phyloP scores from a whole-genome alignment of 1,140 invertebrate genomes.

The Hormaphis cornu region DNA sequence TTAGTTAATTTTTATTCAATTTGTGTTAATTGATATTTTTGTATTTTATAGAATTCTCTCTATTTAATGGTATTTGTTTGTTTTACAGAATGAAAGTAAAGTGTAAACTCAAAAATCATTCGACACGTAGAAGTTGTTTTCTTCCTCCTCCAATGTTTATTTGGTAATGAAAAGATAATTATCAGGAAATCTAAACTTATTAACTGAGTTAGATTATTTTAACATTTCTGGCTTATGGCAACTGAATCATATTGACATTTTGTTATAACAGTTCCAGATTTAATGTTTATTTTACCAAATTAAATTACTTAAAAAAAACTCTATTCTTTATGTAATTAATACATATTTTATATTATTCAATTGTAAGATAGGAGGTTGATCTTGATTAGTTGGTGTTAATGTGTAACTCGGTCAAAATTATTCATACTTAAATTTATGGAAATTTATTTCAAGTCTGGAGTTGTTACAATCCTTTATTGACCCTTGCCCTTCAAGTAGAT shows the following conservation, averaged over 20 bases:
- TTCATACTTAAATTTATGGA: not conserved
- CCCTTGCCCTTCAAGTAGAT: not conserved
- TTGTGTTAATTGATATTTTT: not conserved
- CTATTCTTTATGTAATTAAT: no score
- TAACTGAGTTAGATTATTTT: not conserved
- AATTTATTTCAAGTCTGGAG: not conserved
- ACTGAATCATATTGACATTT: not conserved
- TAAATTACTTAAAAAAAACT: not conserved
- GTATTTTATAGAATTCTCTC: not conserved
- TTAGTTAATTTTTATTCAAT: constrained; percentile 15
- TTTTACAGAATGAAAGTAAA: constrained; percentile 26
- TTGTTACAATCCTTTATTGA: not conserved
- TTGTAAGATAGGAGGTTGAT: no score
- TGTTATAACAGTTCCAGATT: constrained; percentile 8
- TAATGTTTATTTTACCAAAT: not conserved
- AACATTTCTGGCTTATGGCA: not conserved
- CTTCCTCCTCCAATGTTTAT: constrained; percentile 10
- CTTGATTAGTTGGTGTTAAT: no score
- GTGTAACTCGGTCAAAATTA: no score
- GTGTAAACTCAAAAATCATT: constrained; percentile 19
- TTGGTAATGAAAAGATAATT: constrained; percentile 25
- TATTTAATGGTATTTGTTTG: constrained; percentile 24
- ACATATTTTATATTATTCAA: no score
- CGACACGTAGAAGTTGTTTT: constrained; percentile 15
- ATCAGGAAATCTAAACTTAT: constrained; percentile 13